Percentiles rank a stretch among this genome's conserved stretches.
These are phyloP conservation scores for Austrofundulus limnaeus DNA, from an alignment of 2,113 vertebrate genomes.

Conservation along the genomic window DNA sequence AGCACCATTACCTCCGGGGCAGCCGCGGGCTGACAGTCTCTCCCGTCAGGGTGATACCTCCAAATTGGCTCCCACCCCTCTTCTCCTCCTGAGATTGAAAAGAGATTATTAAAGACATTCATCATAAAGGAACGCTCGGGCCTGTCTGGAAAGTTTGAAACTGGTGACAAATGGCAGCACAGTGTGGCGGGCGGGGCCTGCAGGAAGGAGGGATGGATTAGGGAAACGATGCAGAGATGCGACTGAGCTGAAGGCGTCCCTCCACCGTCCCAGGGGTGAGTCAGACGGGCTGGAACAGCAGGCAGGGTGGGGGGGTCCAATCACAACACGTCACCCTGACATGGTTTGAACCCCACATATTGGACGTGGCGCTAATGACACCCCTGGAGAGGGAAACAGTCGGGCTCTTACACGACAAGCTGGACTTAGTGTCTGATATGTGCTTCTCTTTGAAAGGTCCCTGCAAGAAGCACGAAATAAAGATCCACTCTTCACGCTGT, in stretches of 20 bases:
- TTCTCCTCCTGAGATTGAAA: constrained; percentile 70
- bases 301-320: constrained; percentile 36
- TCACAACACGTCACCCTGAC: constrained; percentile 39
- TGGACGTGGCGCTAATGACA: constrained; percentile 67
- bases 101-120: constrained; percentile 77
- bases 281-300: constrained; percentile 37
- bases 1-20: constrained; percentile 59
- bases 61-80: constrained; percentile 73
- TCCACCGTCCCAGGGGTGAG: constrained; percentile 54
- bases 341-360: constrained; percentile 54
- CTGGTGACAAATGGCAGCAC: constrained; percentile 46
- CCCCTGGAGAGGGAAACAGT: constrained; percentile 58
- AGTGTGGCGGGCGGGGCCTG: constrained; percentile 16
- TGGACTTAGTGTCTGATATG: constrained; percentile 32
- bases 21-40: constrained; percentile 58
- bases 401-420: constrained; percentile 53
- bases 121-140: constrained; percentile 59
- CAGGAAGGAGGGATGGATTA: constrained; percentile 19
- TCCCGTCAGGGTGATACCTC: constrained; percentile 65
- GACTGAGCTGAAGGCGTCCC: constrained; percentile 37
- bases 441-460: background rate
- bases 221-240: constrained; percentile 35
- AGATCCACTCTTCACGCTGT: constrained; percentile 13
- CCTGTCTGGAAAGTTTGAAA: constrained; percentile 53
- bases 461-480: constrained; percentile 15